A percentile compares a stretch with the other conserved stretches of the same genome.
Evolutionary conservation across 2,113 vertebrate species (phyloP).

Genomic region (Nestor notabilis): DNA sequence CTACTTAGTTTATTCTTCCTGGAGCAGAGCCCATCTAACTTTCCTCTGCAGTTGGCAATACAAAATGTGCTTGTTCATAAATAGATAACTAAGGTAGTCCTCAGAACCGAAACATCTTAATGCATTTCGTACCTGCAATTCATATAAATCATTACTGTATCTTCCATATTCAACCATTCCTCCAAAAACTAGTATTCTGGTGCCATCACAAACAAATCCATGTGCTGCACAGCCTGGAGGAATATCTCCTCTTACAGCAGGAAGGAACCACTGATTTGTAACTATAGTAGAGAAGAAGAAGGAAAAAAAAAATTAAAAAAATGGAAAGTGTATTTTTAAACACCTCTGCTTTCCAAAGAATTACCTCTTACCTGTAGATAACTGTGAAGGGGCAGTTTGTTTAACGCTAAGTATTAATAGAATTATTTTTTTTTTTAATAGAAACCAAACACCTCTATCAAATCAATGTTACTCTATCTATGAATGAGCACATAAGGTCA

Average conservation of each 20-base stretch:
- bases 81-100: background rate
- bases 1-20: background rate
- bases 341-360: background rate
- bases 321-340: background rate
- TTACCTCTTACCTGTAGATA: background rate
- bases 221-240: constrained; percentile 96
- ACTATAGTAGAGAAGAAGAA: constrained; percentile 70
- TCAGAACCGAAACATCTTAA: background rate
- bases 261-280: constrained; percentile 97
- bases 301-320: background rate
- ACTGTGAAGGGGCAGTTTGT: background rate
- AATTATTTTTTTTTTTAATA: background rate
- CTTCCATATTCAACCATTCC: constrained; percentile 98
- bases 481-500: background rate
- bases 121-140: constrained; percentile 87
- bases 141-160: constrained; percentile 94
- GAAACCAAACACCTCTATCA: background rate
- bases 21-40: background rate
- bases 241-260: constrained; percentile 96
- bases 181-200: constrained; percentile 92
- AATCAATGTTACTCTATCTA: background rate
- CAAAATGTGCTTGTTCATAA: background rate
- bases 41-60: background rate
- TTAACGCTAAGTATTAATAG: background rate
- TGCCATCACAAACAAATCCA: constrained; percentile 95